phyloP scores from a whole-genome alignment of 2,113 vertebrate species.

The Myocastor coypus region DNA sequence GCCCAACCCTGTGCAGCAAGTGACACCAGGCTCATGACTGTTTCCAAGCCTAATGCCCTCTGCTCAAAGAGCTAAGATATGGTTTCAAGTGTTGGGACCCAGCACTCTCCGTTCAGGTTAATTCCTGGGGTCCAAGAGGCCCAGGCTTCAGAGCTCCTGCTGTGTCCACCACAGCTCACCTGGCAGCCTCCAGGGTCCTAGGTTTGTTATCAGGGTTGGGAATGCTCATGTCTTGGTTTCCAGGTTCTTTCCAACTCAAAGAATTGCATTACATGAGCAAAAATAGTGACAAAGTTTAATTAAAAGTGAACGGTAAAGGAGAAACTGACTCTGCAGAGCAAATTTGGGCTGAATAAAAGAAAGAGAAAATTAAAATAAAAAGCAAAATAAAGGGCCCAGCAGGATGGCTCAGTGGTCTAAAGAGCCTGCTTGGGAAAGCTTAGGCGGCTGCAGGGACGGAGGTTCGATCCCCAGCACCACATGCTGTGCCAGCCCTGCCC shows the following conservation, averaged over 20 bases:
- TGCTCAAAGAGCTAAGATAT: background rate
- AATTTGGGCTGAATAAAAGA: background rate
- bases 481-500: too few species aligned
- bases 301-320: background rate
- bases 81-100: background rate
- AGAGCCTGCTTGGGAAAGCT: too few species aligned
- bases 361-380: background rate
- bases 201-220: background rate
- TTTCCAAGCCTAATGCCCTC: background rate
- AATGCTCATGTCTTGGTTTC: background rate
- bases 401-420: too few species aligned
- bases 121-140: background rate
- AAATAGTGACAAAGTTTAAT: background rate
- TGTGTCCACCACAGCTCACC: background rate
- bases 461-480: too few species aligned
- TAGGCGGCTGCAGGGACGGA: too few species aligned
- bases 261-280: background rate
- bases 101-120: background rate
- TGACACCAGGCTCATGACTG: conserved; percentile 6
- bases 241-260: background rate
- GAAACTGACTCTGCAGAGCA: background rate
- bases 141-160: background rate
- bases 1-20: background rate
- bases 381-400: too few species aligned
- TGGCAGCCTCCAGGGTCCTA: background rate